Conservation (phyloP, 2,113 vertebrate species). For the Nannospalax galili region DNA sequence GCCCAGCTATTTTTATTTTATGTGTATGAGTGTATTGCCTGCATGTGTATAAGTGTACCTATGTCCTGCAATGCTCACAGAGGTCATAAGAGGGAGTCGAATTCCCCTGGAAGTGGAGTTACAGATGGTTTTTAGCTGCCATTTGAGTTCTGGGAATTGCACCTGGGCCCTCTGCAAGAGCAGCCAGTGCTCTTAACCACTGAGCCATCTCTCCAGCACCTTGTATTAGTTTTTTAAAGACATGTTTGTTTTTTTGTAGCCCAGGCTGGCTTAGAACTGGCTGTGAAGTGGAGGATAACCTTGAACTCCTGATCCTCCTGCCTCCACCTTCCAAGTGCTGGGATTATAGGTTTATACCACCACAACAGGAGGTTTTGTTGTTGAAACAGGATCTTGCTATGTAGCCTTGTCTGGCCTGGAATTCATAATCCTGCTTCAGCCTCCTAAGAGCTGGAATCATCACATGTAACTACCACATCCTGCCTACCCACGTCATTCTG, state of each 20-base stretch:
- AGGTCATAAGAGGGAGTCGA: too few species aligned
- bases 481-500: not conserved
- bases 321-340: not conserved
- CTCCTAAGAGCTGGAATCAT: not conserved
- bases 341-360: not conserved
- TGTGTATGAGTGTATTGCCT: too few species aligned
- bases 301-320: not conserved
- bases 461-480: not conserved
- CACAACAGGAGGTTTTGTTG: not conserved
- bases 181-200: too few species aligned
- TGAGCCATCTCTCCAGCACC: too few species aligned
- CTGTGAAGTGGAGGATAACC: not conserved
- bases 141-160: too few species aligned
- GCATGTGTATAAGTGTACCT: too few species aligned
- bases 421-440: not conserved
- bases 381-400: not conserved
- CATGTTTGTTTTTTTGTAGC: not conserved
- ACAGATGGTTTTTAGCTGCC: too few species aligned
- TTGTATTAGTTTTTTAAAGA: not conserved
- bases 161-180: too few species aligned
- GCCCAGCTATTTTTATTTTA: too few species aligned
- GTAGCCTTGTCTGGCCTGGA: not conserved
- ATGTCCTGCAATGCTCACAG: too few species aligned
- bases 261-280: not conserved
- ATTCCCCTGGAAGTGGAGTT: too few species aligned